phyloP scores from a whole-genome alignment of 30 jellyfish, hydroid and myxozoan species.

The Clytia hemisphaerica region DNA sequence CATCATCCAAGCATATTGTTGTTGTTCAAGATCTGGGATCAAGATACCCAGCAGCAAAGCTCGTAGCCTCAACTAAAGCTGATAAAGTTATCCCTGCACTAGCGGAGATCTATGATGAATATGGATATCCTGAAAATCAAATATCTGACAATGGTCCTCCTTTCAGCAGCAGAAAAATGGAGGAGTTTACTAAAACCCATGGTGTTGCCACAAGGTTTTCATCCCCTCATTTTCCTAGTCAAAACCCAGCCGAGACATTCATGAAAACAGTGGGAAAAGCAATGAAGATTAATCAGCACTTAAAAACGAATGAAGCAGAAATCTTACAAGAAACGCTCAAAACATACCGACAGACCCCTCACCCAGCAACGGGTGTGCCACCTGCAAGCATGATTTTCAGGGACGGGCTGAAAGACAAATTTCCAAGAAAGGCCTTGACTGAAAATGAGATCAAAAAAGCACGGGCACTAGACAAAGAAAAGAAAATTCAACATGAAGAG shows the following conservation, averaged over 20 bases:
- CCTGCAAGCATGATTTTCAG: slow-evolving; percentile 16
- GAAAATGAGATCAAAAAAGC: slow-evolving; percentile 2
- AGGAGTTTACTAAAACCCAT: background rate
- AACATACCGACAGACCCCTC: slow-evolving; percentile 8
- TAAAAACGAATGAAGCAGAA: no score
- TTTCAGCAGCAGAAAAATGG: background rate
- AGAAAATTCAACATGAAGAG: no score
- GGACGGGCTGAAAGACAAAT: slow-evolving; percentile 27
- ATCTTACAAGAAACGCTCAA: no score
- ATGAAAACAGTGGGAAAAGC: slow-evolving; percentile 4
- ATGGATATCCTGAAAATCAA: slow-evolving; percentile 6
- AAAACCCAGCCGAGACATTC: slow-evolving; percentile 7
- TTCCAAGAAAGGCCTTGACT: slow-evolving; percentile 14
- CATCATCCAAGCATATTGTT: background rate
- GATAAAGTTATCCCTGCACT: background rate
- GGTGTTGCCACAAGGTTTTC: background rate
- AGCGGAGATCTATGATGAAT: background rate
- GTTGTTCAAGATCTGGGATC: no score
- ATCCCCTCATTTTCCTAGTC: background rate
- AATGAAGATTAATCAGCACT: background rate
- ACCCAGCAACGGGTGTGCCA: slow-evolving; percentile 13
- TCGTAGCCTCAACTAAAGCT: background rate
- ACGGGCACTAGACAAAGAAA: background rate
- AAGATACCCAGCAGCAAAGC: background rate
- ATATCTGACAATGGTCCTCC: slow-evolving; percentile 18